Conservation (phyloP, 2,888 invertebrate genomes). For the Sarcophaga subvicina region DNA sequence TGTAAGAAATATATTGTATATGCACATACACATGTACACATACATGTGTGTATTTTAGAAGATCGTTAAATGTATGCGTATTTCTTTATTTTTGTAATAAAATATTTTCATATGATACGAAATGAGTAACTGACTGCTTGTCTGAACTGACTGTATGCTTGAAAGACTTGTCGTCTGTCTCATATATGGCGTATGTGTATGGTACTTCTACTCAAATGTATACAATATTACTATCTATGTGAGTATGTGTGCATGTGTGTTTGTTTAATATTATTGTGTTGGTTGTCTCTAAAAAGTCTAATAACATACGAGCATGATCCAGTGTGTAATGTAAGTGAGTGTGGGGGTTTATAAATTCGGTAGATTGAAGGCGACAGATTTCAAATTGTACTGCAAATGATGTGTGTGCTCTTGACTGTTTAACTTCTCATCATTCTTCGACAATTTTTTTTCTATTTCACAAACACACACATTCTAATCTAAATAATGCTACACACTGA, state of each 20-base stretch:
- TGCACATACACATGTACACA: neutral
- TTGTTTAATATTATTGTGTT: constrained; percentile 10
- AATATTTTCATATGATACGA: neutral
- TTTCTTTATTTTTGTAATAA: neutral
- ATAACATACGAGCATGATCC: neutral
- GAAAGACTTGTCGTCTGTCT: too few relatives aligned
- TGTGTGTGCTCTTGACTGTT: constrained; percentile 17
- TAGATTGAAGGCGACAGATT: constrained; percentile 46
- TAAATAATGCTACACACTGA: neutral
- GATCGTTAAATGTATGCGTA: neutral
- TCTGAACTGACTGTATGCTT: neutral
- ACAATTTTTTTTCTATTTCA: neutral
- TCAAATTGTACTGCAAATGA: constrained; percentile 35
- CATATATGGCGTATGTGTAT: too few relatives aligned
- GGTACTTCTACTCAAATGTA: too few relatives aligned
- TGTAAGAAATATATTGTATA: neutral
- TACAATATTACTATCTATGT: neutral
- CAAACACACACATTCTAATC: neutral
- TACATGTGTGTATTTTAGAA: neutral
- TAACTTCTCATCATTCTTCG: constrained; percentile 5
- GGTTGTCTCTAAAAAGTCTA: neutral
- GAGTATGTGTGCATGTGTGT: neutral
- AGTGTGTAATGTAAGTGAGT: neutral
- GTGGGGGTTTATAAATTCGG: constrained; percentile 29
- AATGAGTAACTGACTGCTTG: neutral